Evolutionary conservation across 2,888 invertebrate species (phyloP), one percentile per base, ranked within the genome.

Genomic region (Luperina nickerlii): DNA sequence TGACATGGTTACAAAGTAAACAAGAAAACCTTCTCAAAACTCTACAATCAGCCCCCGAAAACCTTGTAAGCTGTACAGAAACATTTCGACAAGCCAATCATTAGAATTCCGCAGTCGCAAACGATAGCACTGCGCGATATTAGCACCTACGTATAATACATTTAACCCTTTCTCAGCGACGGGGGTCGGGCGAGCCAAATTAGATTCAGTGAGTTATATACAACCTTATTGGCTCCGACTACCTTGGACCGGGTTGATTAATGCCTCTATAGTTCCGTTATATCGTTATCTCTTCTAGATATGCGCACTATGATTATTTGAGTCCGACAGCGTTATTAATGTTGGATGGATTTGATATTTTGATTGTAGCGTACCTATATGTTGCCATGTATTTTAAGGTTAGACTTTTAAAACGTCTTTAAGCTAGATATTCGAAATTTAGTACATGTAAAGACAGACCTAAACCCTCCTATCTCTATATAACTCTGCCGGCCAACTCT

Each of bases 151-250:
- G 79, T 92, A 90, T 93, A 93, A 93, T 89, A 91, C 91, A 87
- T 91, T 92, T 92, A 94, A 93, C 94, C 94, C 93, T 92, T 92
- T 90, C 90, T 63, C 83, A 63, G 73, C 90, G 82, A 72, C 88
- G 89, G 88, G 92, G 92, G 91, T 90, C 89, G 90, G 90, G 87
- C 88, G 90, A 89, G 88, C 92, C 92, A 94, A 94, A 94, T 94
- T 94, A 94, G 94, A 94, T 94, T 93, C 90, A 89, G 92, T 94
- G 94, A 94, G 94, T 94, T 94, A 94, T 94, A 94, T 91, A 93
- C 91, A 92, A 88, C 93, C 91, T 93, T 94, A 94, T 94, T 94
- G 94, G 93, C 90, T 87, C 81, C 87, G 94, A 94, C 94, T 92
- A 88, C 90, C 91, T 91, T 90, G 91, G 91, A 90, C 90, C 86